These are phyloP conservation scores for Zaprionus ghesquierei DNA, from an alignment of 1,140 invertebrate species.

Conservation along the genomic window DNA sequence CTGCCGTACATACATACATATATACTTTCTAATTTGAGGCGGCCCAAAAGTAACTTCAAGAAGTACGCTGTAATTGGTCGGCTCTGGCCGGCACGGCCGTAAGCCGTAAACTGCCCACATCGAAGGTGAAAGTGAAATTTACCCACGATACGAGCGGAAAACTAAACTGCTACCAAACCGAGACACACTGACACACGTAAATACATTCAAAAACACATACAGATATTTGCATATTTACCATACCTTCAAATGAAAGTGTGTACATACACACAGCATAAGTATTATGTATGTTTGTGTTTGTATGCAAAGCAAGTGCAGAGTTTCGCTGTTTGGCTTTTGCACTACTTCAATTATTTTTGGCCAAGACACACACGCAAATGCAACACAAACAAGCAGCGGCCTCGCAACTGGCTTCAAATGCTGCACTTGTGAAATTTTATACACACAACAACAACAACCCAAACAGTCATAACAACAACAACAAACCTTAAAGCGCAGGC, in stretches of 20 bases:
- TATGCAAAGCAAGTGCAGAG: slow-evolving; percentile 35
- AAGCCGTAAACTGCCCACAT: slow-evolving; percentile 53
- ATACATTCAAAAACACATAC: background rate
- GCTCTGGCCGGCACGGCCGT: slow-evolving; percentile 17
- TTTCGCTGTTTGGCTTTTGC: slow-evolving; percentile 35
- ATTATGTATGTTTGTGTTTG: background rate
- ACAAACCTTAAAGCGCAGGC: slow-evolving; percentile 48
- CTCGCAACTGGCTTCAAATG: slow-evolving; percentile 48
- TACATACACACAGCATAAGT: background rate
- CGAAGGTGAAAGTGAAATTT: slow-evolving; percentile 76
- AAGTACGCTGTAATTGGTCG: slow-evolving; percentile 62
- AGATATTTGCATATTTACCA: background rate
- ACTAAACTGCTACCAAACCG: slow-evolving; percentile 7
- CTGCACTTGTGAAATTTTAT: slow-evolving; percentile 62
- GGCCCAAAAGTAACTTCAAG: slow-evolving; percentile 30
- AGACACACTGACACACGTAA: slow-evolving; percentile 1
- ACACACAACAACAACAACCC: slow-evolving; percentile 27
- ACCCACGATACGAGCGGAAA: slow-evolving; percentile 37
- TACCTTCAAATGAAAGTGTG: background rate
- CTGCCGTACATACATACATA: background rate
- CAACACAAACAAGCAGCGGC: slow-evolving; percentile 10
- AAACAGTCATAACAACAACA: slow-evolving; percentile 25
- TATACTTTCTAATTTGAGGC: slow-evolving; percentile 70
- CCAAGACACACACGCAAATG: slow-evolving; percentile 25
- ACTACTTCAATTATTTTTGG: slow-evolving; percentile 35